Evolutionary conservation across 1,140 invertebrate genomes (phyloP), one percentile per base, ranked within the genome.

Genomic region (Belonocnema kinseyi): DNA sequence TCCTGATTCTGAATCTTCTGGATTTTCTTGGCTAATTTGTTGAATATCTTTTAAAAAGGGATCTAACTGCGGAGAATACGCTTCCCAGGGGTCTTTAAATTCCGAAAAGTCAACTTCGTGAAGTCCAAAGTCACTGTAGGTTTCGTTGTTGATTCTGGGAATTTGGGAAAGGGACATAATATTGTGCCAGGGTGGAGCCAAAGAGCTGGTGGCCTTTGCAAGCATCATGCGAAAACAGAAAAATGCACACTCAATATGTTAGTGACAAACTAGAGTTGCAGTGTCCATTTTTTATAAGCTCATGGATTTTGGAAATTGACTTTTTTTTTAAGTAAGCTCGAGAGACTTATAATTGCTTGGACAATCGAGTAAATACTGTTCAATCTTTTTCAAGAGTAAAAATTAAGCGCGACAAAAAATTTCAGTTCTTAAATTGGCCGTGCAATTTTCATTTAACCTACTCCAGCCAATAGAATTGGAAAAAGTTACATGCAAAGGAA

Each of bases 21-120:
- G 40, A 75, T 40, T 26, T 66, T 66, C 61, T 66, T 26, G 14
- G 13, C 13, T 46, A 17, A 56, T 21, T 66, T 66, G 61, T 8
- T 61, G 58, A 61, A 26, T 11, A 61, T 33, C 14, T 66, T 14
- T 33, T 66, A 66, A 75, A 51, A 82, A 79, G 5, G 73, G 33
- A 73, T 88, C 77, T n/a, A 78, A 75, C 52, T 79, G 72, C 12
- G 74, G 61, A 26, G 5, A 70, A 79, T 93, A 93, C 78, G 90
- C 86, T 26, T 93, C 88, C 93, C 93, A 94, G 1, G 93, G 93
- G 88, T 94, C 93, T 85, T 92, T 87, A 85, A 93, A 93, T 79
- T 94, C 89, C 14, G 90, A 87, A 80, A 93, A 89, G 80, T 90
- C 83, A 17, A 80, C 77, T 71, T 76, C 73, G 17, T 50, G 73